Conservation (phyloP, 2,888 invertebrate species). For the Agonum fuliginosum region DNA sequence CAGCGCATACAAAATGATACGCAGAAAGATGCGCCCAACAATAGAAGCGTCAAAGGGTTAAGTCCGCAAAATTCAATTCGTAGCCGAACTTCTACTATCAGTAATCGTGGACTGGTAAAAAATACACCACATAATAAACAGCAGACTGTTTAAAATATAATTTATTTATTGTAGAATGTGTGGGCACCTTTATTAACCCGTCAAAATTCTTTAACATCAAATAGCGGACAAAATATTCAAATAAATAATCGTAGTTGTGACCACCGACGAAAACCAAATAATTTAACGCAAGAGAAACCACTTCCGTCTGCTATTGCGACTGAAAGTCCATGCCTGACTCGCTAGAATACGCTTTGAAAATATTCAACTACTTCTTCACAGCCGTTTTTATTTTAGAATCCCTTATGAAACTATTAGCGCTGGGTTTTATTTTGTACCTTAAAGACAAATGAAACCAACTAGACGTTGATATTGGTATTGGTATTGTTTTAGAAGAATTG, state of each 20-base stretch:
- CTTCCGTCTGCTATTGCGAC: conserved; percentile 37
- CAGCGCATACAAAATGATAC: conserved; percentile 86
- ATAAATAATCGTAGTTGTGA: conserved; percentile 66
- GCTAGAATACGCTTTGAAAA: conserved; percentile 94
- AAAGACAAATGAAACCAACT: conserved; percentile 99
- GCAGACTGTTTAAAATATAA: background rate
- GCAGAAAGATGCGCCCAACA: conserved; percentile 82
- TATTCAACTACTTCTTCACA: conserved; percentile 99
- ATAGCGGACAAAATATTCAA: conserved; percentile 65
- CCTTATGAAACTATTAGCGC: conserved; percentile 94
- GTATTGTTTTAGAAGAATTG: conserved; percentile 98
- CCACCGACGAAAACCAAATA: conserved; percentile 71
- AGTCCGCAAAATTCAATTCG: conserved; percentile 85
- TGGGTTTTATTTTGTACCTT: conserved; percentile 92
- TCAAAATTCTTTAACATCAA: conserved; percentile 73
- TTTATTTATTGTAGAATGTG: conserved; percentile 69
- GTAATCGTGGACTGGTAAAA: conserved; percentile 71
- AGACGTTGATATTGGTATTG: conserved; percentile 97
- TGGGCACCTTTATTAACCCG: conserved; percentile 74
- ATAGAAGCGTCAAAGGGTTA: conserved; percentile 75
- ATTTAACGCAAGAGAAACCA: conserved; percentile 72
- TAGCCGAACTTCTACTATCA: conserved; percentile 72
- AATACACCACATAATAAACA: conserved; percentile 9
- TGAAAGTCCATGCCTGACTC: conserved; percentile 88
- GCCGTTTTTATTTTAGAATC: conserved; percentile 99